Evolutionary conservation across 2,797 vertebrate genomes (phyloP), one percentile per base, ranked within the genome.

Genomic region (Fratercula arctica): DNA sequence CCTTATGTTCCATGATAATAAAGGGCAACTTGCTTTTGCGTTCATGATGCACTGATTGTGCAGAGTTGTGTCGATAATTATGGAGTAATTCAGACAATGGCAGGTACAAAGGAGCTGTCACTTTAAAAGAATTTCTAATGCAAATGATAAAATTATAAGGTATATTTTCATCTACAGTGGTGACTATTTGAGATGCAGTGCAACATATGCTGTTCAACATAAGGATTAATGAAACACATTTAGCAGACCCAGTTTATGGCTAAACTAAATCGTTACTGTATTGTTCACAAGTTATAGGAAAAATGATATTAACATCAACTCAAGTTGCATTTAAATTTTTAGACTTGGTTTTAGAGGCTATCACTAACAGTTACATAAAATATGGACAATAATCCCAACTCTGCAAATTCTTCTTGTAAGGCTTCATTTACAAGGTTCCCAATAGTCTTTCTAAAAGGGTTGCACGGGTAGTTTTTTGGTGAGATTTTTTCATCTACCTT

Each of bases 231-330:
- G 18, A 41, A 91, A 72, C 15, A 75, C 0, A 5, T 70, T 85
- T 74, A 87, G 74, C 31, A 76, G 12, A 59, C 64, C 20, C 10
- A 60, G 6, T 43, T 54, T 67, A 90, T 20, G 24, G 59, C 17
- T 63, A 88, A 90, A 48, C 9, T 72, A 79, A 90, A 77, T 72
- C 76, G 63, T 76, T 91, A 84, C 33, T 72, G 3, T 43, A 41
- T n/a, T 73, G 6, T 68, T 88, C 72, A 82, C 16, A 54, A 81
- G 21, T 12, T 72, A 13, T 9, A 46, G 31, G 21, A 78, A 94
- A 91, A 90, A 80, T 92, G 74, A 33, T 66, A 86, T 86, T 88
- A 90, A 92, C 46, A 87, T 91, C 83, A 72, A 88, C 48, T 76
- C n/a, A 60, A 60, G 31, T 57, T 88, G 3, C 31, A 79, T 77